These are phyloP conservation scores for Prinia subflava DNA, from an alignment of 2,113 vertebrate genomes.

Conservation along the genomic window DNA sequence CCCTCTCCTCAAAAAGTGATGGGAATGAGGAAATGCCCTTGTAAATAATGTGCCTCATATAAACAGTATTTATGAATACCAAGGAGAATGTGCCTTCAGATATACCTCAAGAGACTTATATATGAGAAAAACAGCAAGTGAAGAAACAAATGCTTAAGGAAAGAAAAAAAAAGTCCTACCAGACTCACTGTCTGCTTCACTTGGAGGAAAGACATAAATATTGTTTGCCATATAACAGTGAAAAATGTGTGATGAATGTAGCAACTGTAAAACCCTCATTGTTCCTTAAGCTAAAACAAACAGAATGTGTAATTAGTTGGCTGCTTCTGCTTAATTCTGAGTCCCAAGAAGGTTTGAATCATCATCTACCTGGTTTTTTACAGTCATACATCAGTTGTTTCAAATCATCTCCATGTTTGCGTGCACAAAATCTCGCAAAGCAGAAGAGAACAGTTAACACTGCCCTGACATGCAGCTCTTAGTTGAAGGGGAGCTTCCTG, in stretches of 20 bases:
- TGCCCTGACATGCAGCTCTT: neutral
- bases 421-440: neutral
- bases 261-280: conserved; percentile 36
- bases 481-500: neutral
- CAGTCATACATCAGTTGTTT: neutral
- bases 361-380: neutral
- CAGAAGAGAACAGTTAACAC: neutral
- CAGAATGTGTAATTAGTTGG: conserved; percentile 44
- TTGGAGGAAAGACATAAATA: conserved; percentile 64
- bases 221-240: conserved; percentile 52
- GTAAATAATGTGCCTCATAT: neutral
- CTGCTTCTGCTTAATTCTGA: conserved; percentile 37
- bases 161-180: conserved; percentile 10
- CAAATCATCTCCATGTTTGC: neutral
- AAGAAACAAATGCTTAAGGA: conserved; percentile 2
- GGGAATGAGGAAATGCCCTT: neutral
- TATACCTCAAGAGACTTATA: conserved; percentile 7
- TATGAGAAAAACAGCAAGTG: conserved; percentile 29
- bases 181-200: conserved; percentile 63
- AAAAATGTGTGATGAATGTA: conserved; percentile 48
- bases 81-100: neutral
- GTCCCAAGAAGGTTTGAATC: conserved; percentile 9
- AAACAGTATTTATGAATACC: neutral
- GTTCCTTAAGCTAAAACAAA: conserved; percentile 33
- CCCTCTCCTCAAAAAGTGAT: neutral